phyloP scores from a whole-genome alignment of 2,888 invertebrate genomes.

The Athripsodes cinereus region DNA sequence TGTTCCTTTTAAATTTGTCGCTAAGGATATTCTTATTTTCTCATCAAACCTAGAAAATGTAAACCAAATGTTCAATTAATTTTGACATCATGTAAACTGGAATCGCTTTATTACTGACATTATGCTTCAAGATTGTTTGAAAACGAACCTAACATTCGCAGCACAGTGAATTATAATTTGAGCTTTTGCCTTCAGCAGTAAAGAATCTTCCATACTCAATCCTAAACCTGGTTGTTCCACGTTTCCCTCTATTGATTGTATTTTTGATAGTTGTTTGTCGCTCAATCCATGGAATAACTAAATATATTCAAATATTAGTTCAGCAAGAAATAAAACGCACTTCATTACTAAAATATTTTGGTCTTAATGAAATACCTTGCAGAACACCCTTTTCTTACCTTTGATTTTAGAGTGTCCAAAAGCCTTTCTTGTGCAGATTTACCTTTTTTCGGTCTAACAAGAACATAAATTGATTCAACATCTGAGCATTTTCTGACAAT shows the following conservation, averaged over 20 bases:
- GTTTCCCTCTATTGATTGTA: background rate
- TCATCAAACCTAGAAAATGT: background rate
- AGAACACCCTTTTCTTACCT: too few relatives aligned
- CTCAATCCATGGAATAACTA: background rate
- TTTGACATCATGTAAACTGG: too few relatives aligned
- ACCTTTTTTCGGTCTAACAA: background rate
- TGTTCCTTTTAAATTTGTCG: background rate
- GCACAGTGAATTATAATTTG: conserved; percentile 2
- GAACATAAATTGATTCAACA: background rate
- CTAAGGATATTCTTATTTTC: background rate
- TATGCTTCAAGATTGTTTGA: background rate
- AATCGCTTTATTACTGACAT: too few relatives aligned
- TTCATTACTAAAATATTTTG: too few relatives aligned
- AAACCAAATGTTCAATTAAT: background rate
- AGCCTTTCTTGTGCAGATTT: conserved; percentile 3
- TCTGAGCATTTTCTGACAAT: background rate
- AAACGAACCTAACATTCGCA: background rate
- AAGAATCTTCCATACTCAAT: background rate
- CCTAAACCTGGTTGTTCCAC: background rate
- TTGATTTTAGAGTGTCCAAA: background rate
- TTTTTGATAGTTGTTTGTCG: background rate
- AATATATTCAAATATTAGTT: too few relatives aligned
- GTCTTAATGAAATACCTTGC: too few relatives aligned
- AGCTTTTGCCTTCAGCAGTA: background rate
- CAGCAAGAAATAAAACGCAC: too few relatives aligned